Evolutionary conservation across 2,797 vertebrate species (phyloP), one percentile per base, ranked within the genome.

Genomic region (Tapera naevia): DNA sequence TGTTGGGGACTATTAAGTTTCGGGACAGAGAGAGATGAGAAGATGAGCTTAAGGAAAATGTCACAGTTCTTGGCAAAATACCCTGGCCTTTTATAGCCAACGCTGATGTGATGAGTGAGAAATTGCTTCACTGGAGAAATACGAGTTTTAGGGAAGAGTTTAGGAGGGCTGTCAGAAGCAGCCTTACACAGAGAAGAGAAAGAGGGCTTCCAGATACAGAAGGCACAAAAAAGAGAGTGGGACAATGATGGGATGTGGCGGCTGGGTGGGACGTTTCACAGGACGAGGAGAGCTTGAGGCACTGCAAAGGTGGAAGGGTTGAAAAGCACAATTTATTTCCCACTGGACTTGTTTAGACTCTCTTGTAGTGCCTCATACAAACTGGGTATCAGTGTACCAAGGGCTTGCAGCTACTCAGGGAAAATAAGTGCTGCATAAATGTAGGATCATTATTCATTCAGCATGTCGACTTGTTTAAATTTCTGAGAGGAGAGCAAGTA

Each of bases 381-480:
- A 50, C 70, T 64, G n/a, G 8, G 48, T 64, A 39, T 46, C 51
- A 3, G 7, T 18, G 27, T 87, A 71, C 50, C 33, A 65, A 32
- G 57, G 65, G 65, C 75, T 89, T 87, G 51, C 33, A 87, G 45
- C 48, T 87, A 90, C 71, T 74, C 60, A 64, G 65, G 58, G 65
- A 89, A 90, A 78, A 62, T 39, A 91, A 86, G 53, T 75, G 67
- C 79, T 67, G 61, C 35, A 33, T 78, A 93, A 96, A 89, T 25
- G 46, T 71, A 88, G 60, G 65, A 94, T 95, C 91, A 65, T 96
- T 94, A 57, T 72, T 95, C 92, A 92, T 73, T 92, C 92, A 91
- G 75, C 72, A 78, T 41, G 75, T 94, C 10, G 0, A 54, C 72
- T 91, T 81, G 81, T 94, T 94, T 89, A 94, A 93, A 92, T 88